Percentiles rank a stretch among this genome's conserved stretches.
phyloP scores from a whole-genome alignment of 2,797 vertebrate genomes.

The Onychomys leucogaster region DNA sequence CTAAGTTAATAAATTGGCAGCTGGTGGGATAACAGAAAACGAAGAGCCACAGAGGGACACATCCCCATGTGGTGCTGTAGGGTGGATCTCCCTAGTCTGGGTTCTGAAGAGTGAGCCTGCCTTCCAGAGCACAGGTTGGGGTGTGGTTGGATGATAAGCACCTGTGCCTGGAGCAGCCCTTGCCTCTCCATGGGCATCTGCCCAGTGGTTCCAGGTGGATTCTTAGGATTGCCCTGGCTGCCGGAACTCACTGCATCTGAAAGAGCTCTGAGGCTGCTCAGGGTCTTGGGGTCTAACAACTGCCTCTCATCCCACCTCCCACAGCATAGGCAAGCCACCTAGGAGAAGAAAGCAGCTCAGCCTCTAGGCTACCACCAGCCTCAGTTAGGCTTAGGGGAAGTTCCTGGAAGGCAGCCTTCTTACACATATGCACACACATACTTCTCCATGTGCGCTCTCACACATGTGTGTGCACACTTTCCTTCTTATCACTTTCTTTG shows the following conservation, averaged over 20 bases:
- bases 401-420: neutral
- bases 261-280: neutral
- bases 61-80: neutral
- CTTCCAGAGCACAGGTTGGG: neutral
- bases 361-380: neutral
- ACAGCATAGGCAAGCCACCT: neutral
- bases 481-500: neutral
- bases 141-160: neutral
- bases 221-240: neutral
- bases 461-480: accelerated
- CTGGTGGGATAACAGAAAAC: neutral
- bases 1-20: neutral
- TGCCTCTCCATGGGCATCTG: neutral
- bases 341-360: neutral
- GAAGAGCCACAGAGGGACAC: neutral
- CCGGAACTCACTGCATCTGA: neutral
- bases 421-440: accelerated
- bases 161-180: neutral
- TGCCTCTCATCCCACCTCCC: neutral
- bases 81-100: neutral
- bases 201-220: neutral
- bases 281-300: neutral
- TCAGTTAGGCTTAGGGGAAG: neutral
- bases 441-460: no score
- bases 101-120: neutral